These are phyloP conservation scores for Drosophila atripex DNA, from an alignment of 2,888 invertebrate species.

Conservation along the genomic window DNA sequence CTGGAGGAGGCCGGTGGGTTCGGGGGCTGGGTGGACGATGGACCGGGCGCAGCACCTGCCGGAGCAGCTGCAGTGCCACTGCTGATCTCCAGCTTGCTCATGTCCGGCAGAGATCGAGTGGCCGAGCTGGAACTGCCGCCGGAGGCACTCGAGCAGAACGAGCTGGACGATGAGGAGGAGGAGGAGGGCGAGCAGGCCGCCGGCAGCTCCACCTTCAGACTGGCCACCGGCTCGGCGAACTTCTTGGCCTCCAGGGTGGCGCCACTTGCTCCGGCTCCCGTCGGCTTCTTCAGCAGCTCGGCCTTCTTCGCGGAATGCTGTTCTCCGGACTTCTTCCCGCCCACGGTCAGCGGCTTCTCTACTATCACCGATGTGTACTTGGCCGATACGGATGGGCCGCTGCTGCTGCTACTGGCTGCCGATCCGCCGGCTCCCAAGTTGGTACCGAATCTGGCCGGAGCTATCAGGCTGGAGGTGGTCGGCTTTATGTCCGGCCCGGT, in stretches of 20 bases:
- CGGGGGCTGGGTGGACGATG: not conserved
- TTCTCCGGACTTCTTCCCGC: constrained; percentile 37
- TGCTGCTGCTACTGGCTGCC: constrained; percentile 19
- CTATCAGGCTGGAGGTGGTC: constrained; percentile 46
- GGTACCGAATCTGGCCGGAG: constrained; percentile 61
- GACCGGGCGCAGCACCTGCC: constrained; percentile 6
- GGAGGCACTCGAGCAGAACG: constrained; percentile 62
- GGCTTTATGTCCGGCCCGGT: constrained; percentile 57
- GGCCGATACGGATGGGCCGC: constrained; percentile 28
- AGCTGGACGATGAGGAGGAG: constrained; percentile 77
- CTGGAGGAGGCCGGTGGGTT: constrained; percentile 10
- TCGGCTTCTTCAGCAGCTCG: constrained; percentile 41
- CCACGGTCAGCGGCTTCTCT: constrained; percentile 67
- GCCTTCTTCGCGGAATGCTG: constrained; percentile 24
- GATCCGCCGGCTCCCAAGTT: not conserved
- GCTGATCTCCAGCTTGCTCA: constrained; percentile 81
- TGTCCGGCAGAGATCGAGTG: constrained; percentile 77
- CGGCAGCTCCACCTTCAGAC: constrained; percentile 73
- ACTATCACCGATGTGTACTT: constrained; percentile 79
- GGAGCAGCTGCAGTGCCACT: constrained; percentile 52
- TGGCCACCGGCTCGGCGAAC: constrained; percentile 68
- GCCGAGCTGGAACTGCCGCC: constrained; percentile 69
- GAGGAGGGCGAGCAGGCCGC: constrained; percentile 74
- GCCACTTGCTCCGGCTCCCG: constrained; percentile 24
- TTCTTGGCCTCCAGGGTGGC: constrained; percentile 49